A percentile compares a stretch with the other conserved stretches of the same genome.
Conservation (phyloP, 2,888 invertebrate genomes). For the Habroteleia sp. region DNA sequence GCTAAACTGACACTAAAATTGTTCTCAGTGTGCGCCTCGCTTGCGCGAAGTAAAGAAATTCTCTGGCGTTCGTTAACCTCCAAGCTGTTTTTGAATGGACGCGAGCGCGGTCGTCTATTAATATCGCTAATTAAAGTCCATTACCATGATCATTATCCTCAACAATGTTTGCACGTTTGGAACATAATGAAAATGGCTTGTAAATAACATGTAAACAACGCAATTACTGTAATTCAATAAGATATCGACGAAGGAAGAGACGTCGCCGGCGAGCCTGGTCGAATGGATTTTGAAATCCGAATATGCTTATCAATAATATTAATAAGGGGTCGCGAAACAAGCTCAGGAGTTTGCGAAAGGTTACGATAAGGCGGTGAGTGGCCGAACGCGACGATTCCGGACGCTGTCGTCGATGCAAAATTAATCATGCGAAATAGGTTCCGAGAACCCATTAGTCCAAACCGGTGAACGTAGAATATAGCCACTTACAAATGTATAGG, state of each 20-base stretch:
- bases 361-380: slow-evolving; percentile 65
- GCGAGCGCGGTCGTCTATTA: slow-evolving; percentile 18
- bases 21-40: too few species aligned
- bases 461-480: slow-evolving; percentile 39
- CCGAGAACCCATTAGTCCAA: slow-evolving; percentile 77
- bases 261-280: neutral
- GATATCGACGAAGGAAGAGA: neutral
- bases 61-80: slow-evolving; percentile 11
- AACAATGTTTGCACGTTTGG: slow-evolving; percentile 9
- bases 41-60: slow-evolving; percentile 22
- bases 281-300: slow-evolving; percentile 10
- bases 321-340: slow-evolving; percentile 57
- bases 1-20: too few species aligned
- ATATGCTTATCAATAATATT: slow-evolving; percentile 63
- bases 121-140: slow-evolving; percentile 36
- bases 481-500: slow-evolving; percentile 57
- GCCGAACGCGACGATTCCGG: slow-evolving; percentile 60
- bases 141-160: slow-evolving; percentile 24
- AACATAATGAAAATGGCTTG: slow-evolving; percentile 14
- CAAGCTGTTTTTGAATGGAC: too few species aligned
- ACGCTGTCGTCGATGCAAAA: slow-evolving; percentile 71
- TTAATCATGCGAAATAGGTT: slow-evolving; percentile 79
- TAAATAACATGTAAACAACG: slow-evolving; percentile 11
- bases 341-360: slow-evolving; percentile 46
- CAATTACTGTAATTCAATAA: slow-evolving; percentile 14